Evolutionary conservation across 2,888 invertebrate genomes (phyloP).

Genomic region (Lithophane socia): DNA sequence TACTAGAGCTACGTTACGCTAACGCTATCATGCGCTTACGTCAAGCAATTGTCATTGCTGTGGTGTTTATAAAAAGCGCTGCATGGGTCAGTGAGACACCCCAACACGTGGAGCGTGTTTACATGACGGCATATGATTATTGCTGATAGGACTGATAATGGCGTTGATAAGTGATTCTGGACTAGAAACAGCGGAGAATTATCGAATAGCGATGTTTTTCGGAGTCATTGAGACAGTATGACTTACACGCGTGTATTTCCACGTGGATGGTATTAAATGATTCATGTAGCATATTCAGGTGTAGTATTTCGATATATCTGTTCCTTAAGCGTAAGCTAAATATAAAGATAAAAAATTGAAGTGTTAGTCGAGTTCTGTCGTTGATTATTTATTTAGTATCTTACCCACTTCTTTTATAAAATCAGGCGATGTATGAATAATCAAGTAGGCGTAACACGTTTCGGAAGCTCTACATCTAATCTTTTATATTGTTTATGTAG

Average conservation of each 20-base stretch:
- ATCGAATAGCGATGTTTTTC: constrained; percentile 4
- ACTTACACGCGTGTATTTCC: background rate
- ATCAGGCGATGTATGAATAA: too few relatives aligned
- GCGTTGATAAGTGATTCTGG: constrained; percentile 26
- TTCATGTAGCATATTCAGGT: background rate
- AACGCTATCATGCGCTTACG: constrained; percentile 53
- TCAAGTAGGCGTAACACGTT: too few relatives aligned
- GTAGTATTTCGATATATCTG: background rate
- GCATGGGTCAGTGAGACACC: constrained; percentile 71
- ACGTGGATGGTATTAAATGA: constrained; percentile 10
- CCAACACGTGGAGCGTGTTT: constrained; percentile 67
- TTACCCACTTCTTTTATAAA: too few relatives aligned
- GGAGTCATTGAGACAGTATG: background rate
- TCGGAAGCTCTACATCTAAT: too few relatives aligned
- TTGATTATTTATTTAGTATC: background rate
- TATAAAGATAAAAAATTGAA: background rate
- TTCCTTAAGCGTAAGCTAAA: too few relatives aligned
- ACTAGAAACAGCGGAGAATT: background rate
- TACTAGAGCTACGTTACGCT: constrained; percentile 13
- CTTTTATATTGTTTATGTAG: too few relatives aligned
- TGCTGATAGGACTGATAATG: constrained; percentile 34
- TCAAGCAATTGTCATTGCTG: constrained; percentile 63
- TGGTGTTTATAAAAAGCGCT: constrained; percentile 65
- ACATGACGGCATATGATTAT: constrained; percentile 44
- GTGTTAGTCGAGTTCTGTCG: background rate